Evolutionary conservation across 2,113 vertebrate genomes (phyloP).

Genomic region (Anas platyrhynchos): DNA sequence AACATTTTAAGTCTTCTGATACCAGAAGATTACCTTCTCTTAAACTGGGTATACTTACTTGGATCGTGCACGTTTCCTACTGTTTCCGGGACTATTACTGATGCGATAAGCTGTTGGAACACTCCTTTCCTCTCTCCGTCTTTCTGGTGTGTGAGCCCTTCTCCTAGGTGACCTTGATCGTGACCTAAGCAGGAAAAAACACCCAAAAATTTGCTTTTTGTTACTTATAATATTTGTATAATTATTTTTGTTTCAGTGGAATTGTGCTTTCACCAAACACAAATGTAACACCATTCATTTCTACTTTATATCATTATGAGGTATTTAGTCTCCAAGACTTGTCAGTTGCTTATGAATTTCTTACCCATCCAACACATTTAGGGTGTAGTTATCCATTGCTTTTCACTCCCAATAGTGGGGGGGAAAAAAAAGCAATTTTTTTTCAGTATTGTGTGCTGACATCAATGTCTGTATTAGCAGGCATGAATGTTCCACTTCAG

Average conservation of each 20-base stretch:
- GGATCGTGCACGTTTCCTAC: constrained; percentile 85
- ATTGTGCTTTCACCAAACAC: neutral
- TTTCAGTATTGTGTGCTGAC: neutral
- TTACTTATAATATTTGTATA: neutral
- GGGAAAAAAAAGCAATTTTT: neutral
- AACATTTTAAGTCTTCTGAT: fast-evolving
- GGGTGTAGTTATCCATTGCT: neutral
- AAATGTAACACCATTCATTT: neutral
- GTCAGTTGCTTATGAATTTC: constrained; percentile 3
- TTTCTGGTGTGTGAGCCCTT: constrained; percentile 81
- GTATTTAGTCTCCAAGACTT: neutral
- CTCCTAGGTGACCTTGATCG: constrained; percentile 90
- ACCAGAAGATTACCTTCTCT: neutral
- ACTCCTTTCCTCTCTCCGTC: constrained; percentile 82
- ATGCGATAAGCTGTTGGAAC: constrained; percentile 82
- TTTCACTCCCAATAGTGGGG: neutral
- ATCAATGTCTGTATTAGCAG: neutral
- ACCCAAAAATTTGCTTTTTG: neutral
- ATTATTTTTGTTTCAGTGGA: neutral
- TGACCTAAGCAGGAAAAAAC: constrained; percentile 72
- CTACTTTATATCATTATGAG: neutral
- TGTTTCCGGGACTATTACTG: constrained; percentile 84
- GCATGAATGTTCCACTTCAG: neutral
- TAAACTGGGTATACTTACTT: constrained; percentile 74
- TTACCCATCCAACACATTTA: neutral